phyloP scores from a whole-genome alignment of 1,140 invertebrate genomes.

The Eurosta solidaginis region DNA sequence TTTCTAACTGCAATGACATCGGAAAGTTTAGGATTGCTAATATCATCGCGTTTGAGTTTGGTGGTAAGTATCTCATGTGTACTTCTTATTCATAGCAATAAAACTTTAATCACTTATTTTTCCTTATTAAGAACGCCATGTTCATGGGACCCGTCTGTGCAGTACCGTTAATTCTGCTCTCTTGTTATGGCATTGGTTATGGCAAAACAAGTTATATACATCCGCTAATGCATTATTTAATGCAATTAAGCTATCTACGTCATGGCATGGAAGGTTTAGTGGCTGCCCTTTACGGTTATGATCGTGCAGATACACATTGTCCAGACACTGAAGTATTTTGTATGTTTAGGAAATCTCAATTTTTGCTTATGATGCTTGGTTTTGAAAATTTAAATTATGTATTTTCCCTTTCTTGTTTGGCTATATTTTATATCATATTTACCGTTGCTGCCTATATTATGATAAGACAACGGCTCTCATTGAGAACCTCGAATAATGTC shows the following conservation, averaged over 20 bases:
- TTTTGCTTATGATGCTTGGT: constrained; percentile 50
- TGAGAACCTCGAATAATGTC: constrained; percentile 37
- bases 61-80: constrained; percentile 65
- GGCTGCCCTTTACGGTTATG: constrained; percentile 76
- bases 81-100: neutral
- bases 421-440: constrained; percentile 52
- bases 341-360: constrained; percentile 68
- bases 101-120: constrained; percentile 1
- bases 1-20: constrained; percentile 73
- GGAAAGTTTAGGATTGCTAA: constrained; percentile 74
- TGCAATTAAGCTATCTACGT: constrained; percentile 84
- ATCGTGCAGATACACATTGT: constrained; percentile 70
- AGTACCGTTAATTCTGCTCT: constrained; percentile 76
- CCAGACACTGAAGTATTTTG: constrained; percentile 71
- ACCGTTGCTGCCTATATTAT: constrained; percentile 49
- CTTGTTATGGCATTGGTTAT: constrained; percentile 76
- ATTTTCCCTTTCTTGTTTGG: constrained; percentile 47
- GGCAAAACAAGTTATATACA: constrained; percentile 65
- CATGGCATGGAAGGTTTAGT: constrained; percentile 77
- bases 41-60: constrained; percentile 72
- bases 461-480: constrained; percentile 49
- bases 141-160: constrained; percentile 76
- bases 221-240: constrained; percentile 71
- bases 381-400: constrained; percentile 51
- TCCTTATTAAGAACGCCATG: constrained; percentile 70